Conservation (phyloP, 1,140 invertebrate species). For the Chironomus tepperi region DNA sequence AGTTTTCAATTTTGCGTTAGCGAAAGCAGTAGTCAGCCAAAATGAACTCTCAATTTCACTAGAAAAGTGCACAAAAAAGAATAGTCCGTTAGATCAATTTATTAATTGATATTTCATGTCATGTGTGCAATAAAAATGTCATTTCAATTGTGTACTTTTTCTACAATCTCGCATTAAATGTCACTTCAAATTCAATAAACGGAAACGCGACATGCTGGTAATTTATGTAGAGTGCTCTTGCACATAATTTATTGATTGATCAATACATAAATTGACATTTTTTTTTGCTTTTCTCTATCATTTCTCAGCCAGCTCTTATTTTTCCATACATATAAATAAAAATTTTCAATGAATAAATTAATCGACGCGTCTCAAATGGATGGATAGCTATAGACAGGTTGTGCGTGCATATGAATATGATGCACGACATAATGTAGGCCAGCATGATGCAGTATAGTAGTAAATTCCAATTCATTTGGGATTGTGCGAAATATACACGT, state of each 20-base stretch:
- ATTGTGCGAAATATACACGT: background rate
- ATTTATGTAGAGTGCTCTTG: slow-evolving; percentile 12
- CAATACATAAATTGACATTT: slow-evolving; percentile 20
- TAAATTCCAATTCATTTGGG: background rate
- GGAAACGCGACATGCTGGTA: background rate
- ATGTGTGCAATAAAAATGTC: background rate
- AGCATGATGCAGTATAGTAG: background rate
- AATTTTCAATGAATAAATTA: slow-evolving; percentile 20
- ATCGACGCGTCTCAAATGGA: slow-evolving; percentile 2
- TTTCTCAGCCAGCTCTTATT: background rate
- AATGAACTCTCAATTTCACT: background rate
- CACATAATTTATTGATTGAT: slow-evolving; percentile 22
- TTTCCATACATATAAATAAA: too few species aligned
- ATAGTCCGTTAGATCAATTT: background rate
- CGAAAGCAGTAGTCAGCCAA: too few species aligned
- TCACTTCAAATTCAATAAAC: background rate
- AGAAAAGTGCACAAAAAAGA: background rate
- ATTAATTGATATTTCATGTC: background rate
- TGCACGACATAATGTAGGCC: slow-evolving; percentile 15
- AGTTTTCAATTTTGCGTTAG: too few species aligned
- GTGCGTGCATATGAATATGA: slow-evolving; percentile 4
- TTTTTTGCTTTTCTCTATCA: background rate
- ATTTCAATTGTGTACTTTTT: background rate
- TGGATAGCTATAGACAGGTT: background rate
- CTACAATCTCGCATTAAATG: background rate